A percentile compares a stretch with the other conserved stretches of the same genome.
Conservation (phyloP, 2,797 vertebrate species). For the Fundulus diaphanus region DNA sequence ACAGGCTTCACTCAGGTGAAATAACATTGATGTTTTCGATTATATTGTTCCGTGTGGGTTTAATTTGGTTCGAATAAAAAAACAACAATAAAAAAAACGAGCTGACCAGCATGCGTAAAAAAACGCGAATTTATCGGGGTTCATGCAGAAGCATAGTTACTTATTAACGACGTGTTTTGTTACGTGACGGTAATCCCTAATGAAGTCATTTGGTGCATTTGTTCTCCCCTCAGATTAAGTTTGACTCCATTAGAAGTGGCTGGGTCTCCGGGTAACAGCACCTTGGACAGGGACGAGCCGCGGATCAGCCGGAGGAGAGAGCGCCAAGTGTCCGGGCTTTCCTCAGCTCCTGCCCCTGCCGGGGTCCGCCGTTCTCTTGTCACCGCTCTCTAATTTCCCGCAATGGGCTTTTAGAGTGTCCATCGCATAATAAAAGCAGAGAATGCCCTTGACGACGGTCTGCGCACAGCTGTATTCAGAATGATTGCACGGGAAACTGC, state of each 20-base stretch:
- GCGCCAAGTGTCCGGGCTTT: constrained; percentile 25
- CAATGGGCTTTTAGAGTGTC: constrained; percentile 41
- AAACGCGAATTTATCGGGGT: constrained; percentile 17
- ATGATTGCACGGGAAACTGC: constrained; percentile 61
- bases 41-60: constrained; percentile 4
- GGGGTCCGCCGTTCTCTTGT: constrained; percentile 44
- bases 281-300: constrained; percentile 67
- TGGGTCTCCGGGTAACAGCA: constrained; percentile 58
- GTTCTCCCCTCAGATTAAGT: constrained; percentile 58
- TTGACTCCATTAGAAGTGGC: constrained; percentile 42
- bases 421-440: constrained; percentile 33
- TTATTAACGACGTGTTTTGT: constrained; percentile 36
- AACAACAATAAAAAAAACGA: background rate
- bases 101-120: background rate
- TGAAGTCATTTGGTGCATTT: constrained; percentile 56
- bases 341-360: constrained; percentile 23
- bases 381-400: constrained; percentile 13
- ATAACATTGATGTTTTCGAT: background rate
- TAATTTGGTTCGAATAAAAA: constrained; percentile 16
- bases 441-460: constrained; percentile 57
- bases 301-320: constrained; percentile 34
- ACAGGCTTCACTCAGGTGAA: background rate
- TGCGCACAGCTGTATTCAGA: constrained; percentile 36
- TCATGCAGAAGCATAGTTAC: constrained; percentile 4
- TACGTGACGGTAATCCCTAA: constrained; percentile 62